Evolutionary conservation across 2,113 vertebrate genomes (phyloP), one percentile per base, ranked within the genome.

Genomic region (Podilymbus podiceps): DNA sequence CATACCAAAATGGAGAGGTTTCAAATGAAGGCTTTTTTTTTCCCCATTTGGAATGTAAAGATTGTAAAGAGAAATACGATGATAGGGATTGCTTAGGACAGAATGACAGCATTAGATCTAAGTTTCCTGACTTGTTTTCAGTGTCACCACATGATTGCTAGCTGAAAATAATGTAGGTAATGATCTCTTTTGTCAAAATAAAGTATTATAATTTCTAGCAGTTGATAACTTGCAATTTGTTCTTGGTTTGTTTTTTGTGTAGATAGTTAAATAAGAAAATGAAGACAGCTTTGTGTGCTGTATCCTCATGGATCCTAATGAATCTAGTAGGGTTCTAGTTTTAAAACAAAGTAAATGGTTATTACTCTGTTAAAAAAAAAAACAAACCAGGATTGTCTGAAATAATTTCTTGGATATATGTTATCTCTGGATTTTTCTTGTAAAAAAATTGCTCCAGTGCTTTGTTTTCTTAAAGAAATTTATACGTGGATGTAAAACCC

Each of bases 401-500:
- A 94, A 88, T 53, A 28, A 56, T 72, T 33, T 15, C 30, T 31
- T 93, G n/a, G 85, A 15, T 79, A 2, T 7, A 23, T 31, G 23
- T 90, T 84, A 23, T 62, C 49, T 55, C 18, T 21, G 33, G 14
- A 4, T 42, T 92, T 93, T 84, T 78, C 50, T 35, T 50, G 28
- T 60, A 72, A 87, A 58, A 58, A 80, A 46, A 23, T 62, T 79
- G 50, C 8, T 46, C 23, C 63, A 64, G 38, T 50, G 33, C 46
- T 92, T 47, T 74, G 15, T 94, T 97, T 89, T 62, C 46, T 81
- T 77, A 59, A 71, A 95, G 44, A 89, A 84, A 78, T 72, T 20
- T 77, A 17, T 59, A 23, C 14, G 11, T 14, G 55, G 81, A 72
- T 82, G 59, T 95, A 93, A 97, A 96, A 23, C 10, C 30, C 31